Evolutionary conservation across 1,140 invertebrate genomes (phyloP), one percentile per base, ranked within the genome.

Genomic region (Cotesia vestalis): DNA sequence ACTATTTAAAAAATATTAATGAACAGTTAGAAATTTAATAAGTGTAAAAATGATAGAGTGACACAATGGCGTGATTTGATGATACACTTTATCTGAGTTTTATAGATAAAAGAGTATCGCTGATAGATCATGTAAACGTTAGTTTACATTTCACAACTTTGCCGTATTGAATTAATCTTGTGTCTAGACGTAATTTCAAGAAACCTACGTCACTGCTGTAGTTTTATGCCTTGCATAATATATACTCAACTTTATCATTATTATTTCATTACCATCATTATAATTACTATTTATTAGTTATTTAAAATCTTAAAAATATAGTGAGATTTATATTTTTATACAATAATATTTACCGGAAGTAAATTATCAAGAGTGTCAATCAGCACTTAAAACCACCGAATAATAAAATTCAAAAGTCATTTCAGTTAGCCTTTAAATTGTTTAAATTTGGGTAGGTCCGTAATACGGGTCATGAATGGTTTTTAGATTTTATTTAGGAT

Each of bases 121-220:
- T 46, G 40, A 40, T 66, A 46, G 40, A 66, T 11, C n/a, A 17
- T 46, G 53, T 20, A 14, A 57, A 57, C n/a, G 40, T 36, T 4
- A 17, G 35, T 66, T 17, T 52, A 66, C 40, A 11, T n/a, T 52
- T 46, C 36, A 66, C 40, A 46, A 46, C 40, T 46, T 46, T 46
- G 40, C 40, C 40, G 40, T 46, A 52, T 11, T 51, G 46, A 46
- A 40, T 66, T 9, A 27, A 66, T 73, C 68, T 64, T 46, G 63
- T 64, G 9, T 72, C 71, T 72, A 72, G 71, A 72, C 11, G 59
- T 36, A 59, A 67, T 69, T 64, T 63, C 71, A 57, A 72, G 71
- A 72, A 72, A 72, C 53, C 40, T 46, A 46, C 40, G 40, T 46
- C 71, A 66, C 55, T 63, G 55, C 35, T 66, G 70, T 64, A 52